Evolutionary conservation across 2,888 invertebrate genomes (phyloP).

Genomic region (Clivina fossor): DNA sequence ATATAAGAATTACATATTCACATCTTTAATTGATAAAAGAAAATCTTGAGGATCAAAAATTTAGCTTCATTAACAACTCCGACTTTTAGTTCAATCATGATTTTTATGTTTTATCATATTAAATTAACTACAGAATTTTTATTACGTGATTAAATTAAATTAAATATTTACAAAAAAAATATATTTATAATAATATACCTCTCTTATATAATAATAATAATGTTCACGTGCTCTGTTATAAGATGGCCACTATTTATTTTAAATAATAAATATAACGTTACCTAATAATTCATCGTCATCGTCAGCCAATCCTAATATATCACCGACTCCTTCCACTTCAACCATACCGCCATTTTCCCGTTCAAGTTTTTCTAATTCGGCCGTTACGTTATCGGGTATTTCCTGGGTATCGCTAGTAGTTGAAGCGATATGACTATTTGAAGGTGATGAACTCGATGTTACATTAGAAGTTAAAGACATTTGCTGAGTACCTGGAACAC

Average conservation of each 20-base stretch:
- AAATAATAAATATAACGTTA: constrained; percentile 44
- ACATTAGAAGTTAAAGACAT: constrained; percentile 21
- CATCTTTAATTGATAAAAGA: too few relatives aligned
- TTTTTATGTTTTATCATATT: too few relatives aligned
- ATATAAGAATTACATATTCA: too few relatives aligned
- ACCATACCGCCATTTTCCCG: constrained; percentile 64
- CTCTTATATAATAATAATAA: too few relatives aligned
- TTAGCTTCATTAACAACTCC: too few relatives aligned
- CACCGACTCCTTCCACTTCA: constrained; percentile 69
- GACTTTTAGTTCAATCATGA: too few relatives aligned
- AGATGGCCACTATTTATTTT: not conserved
- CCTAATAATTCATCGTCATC: constrained; percentile 83
- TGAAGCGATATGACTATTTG: constrained; percentile 42
- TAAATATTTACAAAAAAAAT: too few relatives aligned
- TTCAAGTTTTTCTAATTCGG: constrained; percentile 69
- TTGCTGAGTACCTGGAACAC: constrained; percentile 38
- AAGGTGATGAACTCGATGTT: constrained; percentile 42
- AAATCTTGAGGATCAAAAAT: too few relatives aligned
- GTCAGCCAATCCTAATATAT: constrained; percentile 78
- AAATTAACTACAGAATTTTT: too few relatives aligned
- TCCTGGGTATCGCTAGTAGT: constrained; percentile 56
- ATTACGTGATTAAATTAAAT: too few relatives aligned
- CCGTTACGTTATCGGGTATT: constrained; percentile 68
- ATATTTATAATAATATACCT: too few relatives aligned
- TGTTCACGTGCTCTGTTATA: too few relatives aligned